Conservation (phyloP, 2,113 vertebrate species). For the Hystrix brachyura region DNA sequence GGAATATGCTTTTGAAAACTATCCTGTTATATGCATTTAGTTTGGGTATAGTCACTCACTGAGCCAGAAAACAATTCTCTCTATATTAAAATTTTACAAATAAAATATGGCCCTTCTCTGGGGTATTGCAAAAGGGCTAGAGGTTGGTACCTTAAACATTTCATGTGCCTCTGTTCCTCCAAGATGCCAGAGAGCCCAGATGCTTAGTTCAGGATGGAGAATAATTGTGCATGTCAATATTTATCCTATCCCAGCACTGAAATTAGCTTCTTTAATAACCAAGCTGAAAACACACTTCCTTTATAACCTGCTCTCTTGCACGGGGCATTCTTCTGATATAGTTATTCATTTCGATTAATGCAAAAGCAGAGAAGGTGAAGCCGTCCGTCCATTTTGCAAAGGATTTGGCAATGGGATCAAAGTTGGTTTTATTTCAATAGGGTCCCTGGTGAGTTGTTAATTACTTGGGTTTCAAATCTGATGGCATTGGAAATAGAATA, state of each 20-base stretch:
- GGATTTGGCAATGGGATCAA: conserved; percentile 75
- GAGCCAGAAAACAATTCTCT: conserved; percentile 6
- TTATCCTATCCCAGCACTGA: conserved; percentile 37
- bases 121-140: conserved; percentile 38
- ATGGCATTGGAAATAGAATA: conserved; percentile 82
- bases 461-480: conserved; percentile 79
- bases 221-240: conserved; percentile 46
- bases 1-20: background rate
- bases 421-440: conserved; percentile 74
- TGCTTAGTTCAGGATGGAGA: conserved; percentile 19
- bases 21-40: background rate
- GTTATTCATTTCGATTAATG: conserved; percentile 67
- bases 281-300: conserved; percentile 47
- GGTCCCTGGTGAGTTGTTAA: conserved; percentile 77
- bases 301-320: background rate
- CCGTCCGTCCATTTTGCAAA: conserved; percentile 61
- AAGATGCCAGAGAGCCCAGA: background rate
- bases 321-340: conserved; percentile 29
- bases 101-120: conserved; percentile 56
- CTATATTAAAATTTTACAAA: conserved; percentile 50
- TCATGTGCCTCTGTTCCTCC: conserved; percentile 14
- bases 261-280: conserved; percentile 69
- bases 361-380: conserved; percentile 43
- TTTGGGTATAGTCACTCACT: background rate
- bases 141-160: conserved; percentile 40